A percentile compares a stretch with the other conserved stretches of the same genome.
These are phyloP conservation scores for Pelvicachromis taeniatus DNA, from an alignment of 2,113 vertebrate species.

Conservation along the genomic window DNA sequence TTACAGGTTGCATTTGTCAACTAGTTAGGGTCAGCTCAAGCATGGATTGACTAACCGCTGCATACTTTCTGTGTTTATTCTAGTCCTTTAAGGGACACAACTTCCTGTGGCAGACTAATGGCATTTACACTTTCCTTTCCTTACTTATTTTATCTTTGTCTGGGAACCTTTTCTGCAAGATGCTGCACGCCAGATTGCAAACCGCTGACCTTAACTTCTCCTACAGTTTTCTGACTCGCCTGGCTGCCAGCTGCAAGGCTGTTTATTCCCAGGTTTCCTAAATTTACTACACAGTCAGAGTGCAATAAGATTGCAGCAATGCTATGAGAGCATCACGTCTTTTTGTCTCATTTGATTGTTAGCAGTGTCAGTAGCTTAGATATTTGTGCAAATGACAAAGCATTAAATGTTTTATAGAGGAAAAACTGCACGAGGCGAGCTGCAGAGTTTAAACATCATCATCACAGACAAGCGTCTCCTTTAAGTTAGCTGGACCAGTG, in stretches of 20 bases:
- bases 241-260: background rate
- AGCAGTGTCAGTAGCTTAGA: background rate
- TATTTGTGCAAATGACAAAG: background rate
- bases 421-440: background rate
- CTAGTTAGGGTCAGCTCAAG: background rate
- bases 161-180: background rate
- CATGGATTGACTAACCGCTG: rapidly evolving
- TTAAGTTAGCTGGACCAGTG: background rate
- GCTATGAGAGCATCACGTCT: background rate
- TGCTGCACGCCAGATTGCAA: background rate
- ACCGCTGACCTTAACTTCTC: background rate
- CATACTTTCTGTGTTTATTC: background rate
- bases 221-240: background rate
- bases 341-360: background rate
- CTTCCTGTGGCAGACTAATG: background rate
- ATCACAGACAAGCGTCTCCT: background rate
- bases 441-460: background rate
- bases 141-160: background rate
- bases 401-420: background rate
- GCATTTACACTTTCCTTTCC: background rate
- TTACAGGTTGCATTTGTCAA: background rate
- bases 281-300: background rate
- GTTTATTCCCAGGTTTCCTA: background rate
- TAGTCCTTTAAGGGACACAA: background rate
- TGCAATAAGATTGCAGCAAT: background rate